Conservation (phyloP, 2,888 invertebrate species). For the Zaprionus bogoriensis region DNA sequence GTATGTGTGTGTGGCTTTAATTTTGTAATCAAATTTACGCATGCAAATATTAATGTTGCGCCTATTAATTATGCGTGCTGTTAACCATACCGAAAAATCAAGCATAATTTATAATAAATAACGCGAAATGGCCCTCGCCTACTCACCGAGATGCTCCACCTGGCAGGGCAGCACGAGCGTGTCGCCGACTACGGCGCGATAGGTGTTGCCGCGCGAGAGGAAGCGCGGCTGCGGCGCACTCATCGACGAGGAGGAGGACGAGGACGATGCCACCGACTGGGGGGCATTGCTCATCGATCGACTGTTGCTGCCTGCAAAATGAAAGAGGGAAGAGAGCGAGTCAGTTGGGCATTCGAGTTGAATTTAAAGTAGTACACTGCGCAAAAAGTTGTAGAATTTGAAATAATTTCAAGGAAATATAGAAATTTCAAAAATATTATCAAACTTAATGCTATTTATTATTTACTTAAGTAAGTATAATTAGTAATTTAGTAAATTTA, state of each 20-base stretch:
- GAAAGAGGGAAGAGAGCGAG: not conserved
- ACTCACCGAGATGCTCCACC: conserved; percentile 90
- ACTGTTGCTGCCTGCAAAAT: conserved; percentile 72
- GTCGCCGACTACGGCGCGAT: conserved; percentile 90
- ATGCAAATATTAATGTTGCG: conserved; percentile 50
- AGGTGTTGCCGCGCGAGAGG: conserved; percentile 89
- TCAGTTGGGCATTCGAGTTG: not conserved
- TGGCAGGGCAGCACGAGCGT: conserved; percentile 91
- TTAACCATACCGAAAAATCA: conserved; percentile 16
- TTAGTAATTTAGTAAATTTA: no score
- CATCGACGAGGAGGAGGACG: conserved; percentile 46
- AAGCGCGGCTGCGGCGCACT: conserved; percentile 85
- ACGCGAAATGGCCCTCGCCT: not conserved
- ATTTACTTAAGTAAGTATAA: no score
- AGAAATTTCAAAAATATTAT: no score
- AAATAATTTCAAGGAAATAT: no score
- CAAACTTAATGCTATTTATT: no score
- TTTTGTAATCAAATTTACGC: conserved; percentile 47
- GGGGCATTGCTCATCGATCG: conserved; percentile 78
- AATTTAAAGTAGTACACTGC: not conserved
- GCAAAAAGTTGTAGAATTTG: not conserved
- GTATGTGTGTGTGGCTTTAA: conserved; percentile 21
- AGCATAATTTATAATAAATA: conserved; percentile 12
- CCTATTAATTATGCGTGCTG: conserved; percentile 54
- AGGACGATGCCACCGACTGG: conserved; percentile 46